Percentiles rank a stretch among this genome's conserved stretches.
phyloP scores from a whole-genome alignment of 2,888 invertebrate genomes.

The Dysmachus trigonus region DNA sequence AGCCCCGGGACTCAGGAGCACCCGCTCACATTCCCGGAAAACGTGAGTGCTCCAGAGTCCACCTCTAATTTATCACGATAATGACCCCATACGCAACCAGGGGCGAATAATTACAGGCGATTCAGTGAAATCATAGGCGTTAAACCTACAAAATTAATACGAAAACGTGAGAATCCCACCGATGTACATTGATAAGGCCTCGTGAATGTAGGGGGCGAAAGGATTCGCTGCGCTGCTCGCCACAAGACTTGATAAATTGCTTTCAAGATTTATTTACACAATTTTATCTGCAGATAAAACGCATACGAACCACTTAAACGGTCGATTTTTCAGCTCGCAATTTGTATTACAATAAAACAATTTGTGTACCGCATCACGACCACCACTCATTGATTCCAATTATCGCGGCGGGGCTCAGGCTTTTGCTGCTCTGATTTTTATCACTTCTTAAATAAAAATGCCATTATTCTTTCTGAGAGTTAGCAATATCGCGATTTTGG shows the following conservation, averaged over 20 bases:
- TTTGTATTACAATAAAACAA: neutral
- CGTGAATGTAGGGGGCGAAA: neutral
- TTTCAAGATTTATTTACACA: neutral
- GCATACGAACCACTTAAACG: neutral
- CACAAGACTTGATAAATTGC: neutral
- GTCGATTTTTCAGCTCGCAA: neutral
- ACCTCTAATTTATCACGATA: conserved; percentile 23
- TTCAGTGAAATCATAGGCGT: conserved; percentile 11
- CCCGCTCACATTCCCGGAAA: neutral
- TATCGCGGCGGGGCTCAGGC: neutral
- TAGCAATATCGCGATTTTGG: neutral
- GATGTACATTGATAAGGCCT: neutral
- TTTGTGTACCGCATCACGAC: neutral
- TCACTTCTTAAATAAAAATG: neutral
- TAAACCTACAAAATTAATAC: conserved; percentile 30
- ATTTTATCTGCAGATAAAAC: neutral
- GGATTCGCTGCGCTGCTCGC: neutral
- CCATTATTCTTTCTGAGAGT: neutral
- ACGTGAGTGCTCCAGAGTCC: neutral
- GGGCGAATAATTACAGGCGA: neutral
- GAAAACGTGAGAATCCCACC: neutral
- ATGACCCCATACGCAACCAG: conserved; percentile 10
- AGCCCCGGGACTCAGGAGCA: neutral
- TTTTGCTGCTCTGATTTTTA: neutral
- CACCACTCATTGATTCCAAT: neutral